Percentiles rank a stretch among this genome's conserved stretches.
These are phyloP conservation scores for Acanthurus tractus DNA, from an alignment of 2,797 vertebrate species.

Conservation along the genomic window DNA sequence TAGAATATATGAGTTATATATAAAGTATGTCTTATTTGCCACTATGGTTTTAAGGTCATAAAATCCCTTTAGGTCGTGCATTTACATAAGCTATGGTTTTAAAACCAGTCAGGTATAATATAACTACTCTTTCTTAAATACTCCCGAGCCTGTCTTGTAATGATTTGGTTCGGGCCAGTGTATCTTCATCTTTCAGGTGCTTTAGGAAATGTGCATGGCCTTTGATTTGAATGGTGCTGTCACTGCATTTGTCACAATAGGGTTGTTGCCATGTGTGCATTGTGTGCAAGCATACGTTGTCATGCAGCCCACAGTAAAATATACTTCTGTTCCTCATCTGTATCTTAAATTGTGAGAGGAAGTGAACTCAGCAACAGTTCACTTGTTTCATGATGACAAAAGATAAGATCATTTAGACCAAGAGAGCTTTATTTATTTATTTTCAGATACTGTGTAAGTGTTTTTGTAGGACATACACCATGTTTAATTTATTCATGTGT, in stretches of 20 bases:
- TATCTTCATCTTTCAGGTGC: too few relatives aligned
- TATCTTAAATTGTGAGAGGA: slow-evolving; percentile 26
- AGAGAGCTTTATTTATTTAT: slow-evolving; percentile 1
- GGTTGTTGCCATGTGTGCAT: not conserved
- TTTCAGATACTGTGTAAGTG: not conserved
- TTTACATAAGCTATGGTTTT: too few relatives aligned
- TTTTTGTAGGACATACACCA: not conserved
- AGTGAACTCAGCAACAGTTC: slow-evolving; percentile 28
- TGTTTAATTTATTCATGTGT: not conserved
- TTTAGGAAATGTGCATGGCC: too few relatives aligned
- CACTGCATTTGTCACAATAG: not conserved
- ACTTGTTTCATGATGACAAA: slow-evolving; percentile 5
- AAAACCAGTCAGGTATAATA: too few relatives aligned
- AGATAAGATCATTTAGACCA: not conserved
- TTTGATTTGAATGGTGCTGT: too few relatives aligned
- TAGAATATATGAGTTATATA: not conserved
- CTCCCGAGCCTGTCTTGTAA: too few relatives aligned
- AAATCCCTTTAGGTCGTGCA: too few relatives aligned
- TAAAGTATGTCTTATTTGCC: not conserved
- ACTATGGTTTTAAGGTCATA: not conserved
- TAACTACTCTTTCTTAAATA: too few relatives aligned
- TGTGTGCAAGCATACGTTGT: not conserved
- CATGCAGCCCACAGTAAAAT: not conserved
- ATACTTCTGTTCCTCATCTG: slow-evolving; percentile 5
- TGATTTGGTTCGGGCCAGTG: too few relatives aligned